Conservation (phyloP, 1,140 invertebrate genomes). For the Caenorhabditis latens region DNA sequence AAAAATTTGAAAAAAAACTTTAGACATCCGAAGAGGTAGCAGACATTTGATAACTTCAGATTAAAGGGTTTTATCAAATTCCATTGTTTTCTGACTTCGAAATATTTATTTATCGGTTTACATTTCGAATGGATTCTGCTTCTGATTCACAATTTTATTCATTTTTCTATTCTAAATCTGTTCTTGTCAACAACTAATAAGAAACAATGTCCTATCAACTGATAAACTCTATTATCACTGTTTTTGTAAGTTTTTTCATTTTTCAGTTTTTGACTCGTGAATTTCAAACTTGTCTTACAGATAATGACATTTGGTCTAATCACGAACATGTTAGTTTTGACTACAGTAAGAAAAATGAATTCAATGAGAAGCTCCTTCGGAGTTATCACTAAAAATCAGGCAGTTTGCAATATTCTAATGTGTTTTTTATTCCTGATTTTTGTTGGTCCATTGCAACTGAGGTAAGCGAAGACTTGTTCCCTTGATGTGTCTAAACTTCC, state of each 20-base stretch:
- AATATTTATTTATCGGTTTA: no score
- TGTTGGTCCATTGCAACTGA: slow-evolving; percentile 17
- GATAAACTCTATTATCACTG: slow-evolving; percentile 24
- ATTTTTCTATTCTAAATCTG: no score
- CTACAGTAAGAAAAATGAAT: slow-evolving; percentile 21
- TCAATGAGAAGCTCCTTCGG: slow-evolving; percentile 23
- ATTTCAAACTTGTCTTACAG: neutral
- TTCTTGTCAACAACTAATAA: no score
- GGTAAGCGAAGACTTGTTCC: neutral
- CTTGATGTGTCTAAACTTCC: neutral
- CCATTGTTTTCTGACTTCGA: no score
- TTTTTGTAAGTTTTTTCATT: neutral
- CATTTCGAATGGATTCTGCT: no score
- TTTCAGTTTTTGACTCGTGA: neutral
- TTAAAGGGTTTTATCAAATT: no score
- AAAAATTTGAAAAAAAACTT: no score
- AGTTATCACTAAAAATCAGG: slow-evolving; percentile 34
- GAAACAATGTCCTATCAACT: neutral
- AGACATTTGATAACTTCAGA: no score
- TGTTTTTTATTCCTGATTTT: slow-evolving; percentile 20
- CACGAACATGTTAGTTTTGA: neutral
- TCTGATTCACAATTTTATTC: no score
- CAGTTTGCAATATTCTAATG: slow-evolving; percentile 21
- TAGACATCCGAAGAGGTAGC: no score
- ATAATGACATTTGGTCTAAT: slow-evolving; percentile 28